Conservation (phyloP, 1,140 invertebrate species). For the Bombus haemorrhoidalis region DNA sequence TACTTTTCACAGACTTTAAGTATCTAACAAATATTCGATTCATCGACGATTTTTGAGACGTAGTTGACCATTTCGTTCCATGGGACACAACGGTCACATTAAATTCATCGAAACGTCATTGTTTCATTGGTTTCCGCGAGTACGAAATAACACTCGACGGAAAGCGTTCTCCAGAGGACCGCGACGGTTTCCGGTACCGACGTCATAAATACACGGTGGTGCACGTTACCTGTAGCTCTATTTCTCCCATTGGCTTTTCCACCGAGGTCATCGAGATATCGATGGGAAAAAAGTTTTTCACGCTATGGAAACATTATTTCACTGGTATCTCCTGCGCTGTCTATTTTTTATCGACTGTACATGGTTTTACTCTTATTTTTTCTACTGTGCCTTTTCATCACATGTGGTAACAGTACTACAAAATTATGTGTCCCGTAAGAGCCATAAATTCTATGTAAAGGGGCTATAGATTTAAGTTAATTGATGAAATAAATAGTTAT, state of each 20-base stretch:
- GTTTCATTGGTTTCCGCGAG: neutral
- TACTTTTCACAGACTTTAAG: neutral
- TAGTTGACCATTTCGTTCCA: neutral
- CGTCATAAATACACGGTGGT: conserved; percentile 53
- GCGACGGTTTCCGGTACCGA: conserved; percentile 42
- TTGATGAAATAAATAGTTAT: too few species aligned
- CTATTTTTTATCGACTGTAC: neutral
- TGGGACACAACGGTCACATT: neutral
- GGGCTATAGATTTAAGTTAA: too few species aligned
- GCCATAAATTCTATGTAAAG: too few species aligned
- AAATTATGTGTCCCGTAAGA: neutral
- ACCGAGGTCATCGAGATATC: conserved; percentile 14
- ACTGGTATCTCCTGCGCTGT: neutral
- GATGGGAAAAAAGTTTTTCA: conserved; percentile 13
- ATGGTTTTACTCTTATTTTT: neutral
- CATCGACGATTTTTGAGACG: neutral
- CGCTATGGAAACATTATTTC: conserved; percentile 8
- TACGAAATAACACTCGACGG: conserved; percentile 16
- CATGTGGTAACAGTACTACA: neutral
- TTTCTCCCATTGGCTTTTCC: conserved; percentile 10
- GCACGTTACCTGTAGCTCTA: conserved; percentile 42
- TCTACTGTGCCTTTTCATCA: neutral
- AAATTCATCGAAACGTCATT: conserved; percentile 17
- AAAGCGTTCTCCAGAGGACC: conserved; percentile 56
- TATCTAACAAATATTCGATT: neutral